These are phyloP conservation scores for Pseudoatta argentina DNA, from an alignment of 1,140 invertebrate species.

Conservation along the genomic window DNA sequence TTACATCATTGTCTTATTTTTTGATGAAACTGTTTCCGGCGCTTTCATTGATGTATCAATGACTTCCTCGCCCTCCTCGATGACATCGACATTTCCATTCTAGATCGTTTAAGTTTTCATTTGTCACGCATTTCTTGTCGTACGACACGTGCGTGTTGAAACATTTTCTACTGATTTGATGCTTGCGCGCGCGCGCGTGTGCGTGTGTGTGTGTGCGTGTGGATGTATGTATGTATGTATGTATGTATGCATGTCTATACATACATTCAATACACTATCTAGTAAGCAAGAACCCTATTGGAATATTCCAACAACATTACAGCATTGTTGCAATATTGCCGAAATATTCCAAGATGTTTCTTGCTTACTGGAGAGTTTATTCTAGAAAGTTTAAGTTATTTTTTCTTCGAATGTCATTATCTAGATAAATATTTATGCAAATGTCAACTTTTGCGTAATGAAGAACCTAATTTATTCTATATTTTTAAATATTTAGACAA, in stretches of 20 bases:
- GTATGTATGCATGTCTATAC: background rate
- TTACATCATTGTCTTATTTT: slow-evolving; percentile 79
- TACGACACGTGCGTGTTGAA: background rate
- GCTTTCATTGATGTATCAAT: background rate
- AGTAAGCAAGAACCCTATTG: too few relatives aligned
- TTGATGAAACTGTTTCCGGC: background rate
- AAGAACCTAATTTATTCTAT: background rate
- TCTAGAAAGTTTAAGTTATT: background rate
- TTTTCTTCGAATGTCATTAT: background rate
- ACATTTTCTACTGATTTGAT: background rate
- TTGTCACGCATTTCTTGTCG: background rate
- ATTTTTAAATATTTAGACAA: background rate
- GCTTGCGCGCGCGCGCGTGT: too few relatives aligned
- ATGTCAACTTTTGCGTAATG: background rate
- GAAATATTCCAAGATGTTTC: too few relatives aligned
- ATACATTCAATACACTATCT: background rate
- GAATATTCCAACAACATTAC: too few relatives aligned
- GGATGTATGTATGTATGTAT: too few relatives aligned
- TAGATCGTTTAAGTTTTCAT: background rate
- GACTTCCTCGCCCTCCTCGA: background rate
- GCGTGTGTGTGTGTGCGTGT: too few relatives aligned
- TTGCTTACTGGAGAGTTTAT: background rate
- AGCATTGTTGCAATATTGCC: too few relatives aligned
- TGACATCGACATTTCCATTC: background rate
- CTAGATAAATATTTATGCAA: background rate